Percentiles rank a stretch among this genome's conserved stretches.
Conservation (phyloP, 2,888 invertebrate genomes). For the Colostygia pectinataria region DNA sequence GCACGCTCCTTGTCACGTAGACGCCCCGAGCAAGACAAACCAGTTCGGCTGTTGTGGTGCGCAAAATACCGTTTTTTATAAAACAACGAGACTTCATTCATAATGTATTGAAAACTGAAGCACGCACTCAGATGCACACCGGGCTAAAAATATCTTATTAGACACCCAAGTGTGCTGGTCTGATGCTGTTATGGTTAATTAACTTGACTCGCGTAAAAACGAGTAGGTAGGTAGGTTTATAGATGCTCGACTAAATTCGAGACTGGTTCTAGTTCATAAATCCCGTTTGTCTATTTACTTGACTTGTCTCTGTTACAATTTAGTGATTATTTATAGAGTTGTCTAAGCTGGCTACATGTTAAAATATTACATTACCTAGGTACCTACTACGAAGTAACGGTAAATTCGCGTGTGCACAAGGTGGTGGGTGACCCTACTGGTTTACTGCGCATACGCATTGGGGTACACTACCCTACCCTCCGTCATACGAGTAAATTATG, state of each 20-base stretch:
- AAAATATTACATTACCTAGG: constrained; percentile 34
- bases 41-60: constrained; percentile 59
- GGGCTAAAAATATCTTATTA: constrained; percentile 59
- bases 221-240: too few species aligned
- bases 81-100: constrained; percentile 78
- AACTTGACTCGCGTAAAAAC: constrained; percentile 49
- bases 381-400: constrained; percentile 68
- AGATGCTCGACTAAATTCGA: constrained; percentile 63
- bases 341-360: constrained; percentile 19
- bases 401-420: constrained; percentile 57
- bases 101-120: constrained; percentile 72
- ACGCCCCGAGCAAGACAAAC: constrained; percentile 62
- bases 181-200: constrained; percentile 45
- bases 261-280: constrained; percentile 29
- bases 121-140: constrained; percentile 48
- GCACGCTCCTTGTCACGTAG: constrained; percentile 64
- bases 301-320: constrained; percentile 17
- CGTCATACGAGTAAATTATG: constrained; percentile 55
- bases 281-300: constrained; percentile 18
- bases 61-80: constrained; percentile 68
- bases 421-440: constrained; percentile 30
- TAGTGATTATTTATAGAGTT: too few species aligned
- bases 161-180: constrained; percentile 41
- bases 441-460: constrained; percentile 61
- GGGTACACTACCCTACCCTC: constrained; percentile 59